Conservation (phyloP, 2,113 vertebrate species). For the Pseudopodoces humilis region DNA sequence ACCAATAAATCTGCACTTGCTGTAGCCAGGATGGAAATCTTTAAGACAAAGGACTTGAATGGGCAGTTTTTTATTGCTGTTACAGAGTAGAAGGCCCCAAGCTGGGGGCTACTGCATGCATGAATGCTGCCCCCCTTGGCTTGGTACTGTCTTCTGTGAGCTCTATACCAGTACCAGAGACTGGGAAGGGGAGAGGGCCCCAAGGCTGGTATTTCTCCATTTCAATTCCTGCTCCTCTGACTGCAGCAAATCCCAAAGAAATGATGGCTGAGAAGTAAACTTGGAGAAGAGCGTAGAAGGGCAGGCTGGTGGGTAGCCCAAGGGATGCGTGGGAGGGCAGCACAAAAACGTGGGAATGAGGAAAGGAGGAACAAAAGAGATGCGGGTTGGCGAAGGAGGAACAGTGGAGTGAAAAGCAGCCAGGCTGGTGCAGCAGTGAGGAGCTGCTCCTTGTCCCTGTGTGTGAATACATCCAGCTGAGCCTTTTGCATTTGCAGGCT, state of each 20-base stretch:
- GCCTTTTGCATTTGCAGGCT: conserved; percentile 34
- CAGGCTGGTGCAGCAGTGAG: conserved; percentile 18
- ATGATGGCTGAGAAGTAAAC: neutral
- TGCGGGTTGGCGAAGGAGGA: conserved; percentile 29
- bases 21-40: conserved; percentile 56
- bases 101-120: neutral
- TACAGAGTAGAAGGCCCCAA: conserved; percentile 49
- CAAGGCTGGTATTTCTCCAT: neutral
- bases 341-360: conserved; percentile 32
- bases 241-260: conserved; percentile 1
- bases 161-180: neutral
- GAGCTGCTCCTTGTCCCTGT: conserved; percentile 32
- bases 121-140: conserved; percentile 36
- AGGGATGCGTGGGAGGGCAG: neutral
- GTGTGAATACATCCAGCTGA: conserved; percentile 45
- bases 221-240: neutral
- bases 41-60: conserved; percentile 58
- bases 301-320: neutral
- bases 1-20: conserved; percentile 54
- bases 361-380: conserved; percentile 35
- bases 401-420: neutral
- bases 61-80: conserved; percentile 49
- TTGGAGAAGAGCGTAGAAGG: neutral
- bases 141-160: neutral
- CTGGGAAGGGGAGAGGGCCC: conserved; percentile 1